A percentile compares a stretch with the other conserved stretches of the same genome.
Evolutionary conservation across 2,888 invertebrate species (phyloP).

Genomic region (Gastracanthus pulcherrimus): DNA sequence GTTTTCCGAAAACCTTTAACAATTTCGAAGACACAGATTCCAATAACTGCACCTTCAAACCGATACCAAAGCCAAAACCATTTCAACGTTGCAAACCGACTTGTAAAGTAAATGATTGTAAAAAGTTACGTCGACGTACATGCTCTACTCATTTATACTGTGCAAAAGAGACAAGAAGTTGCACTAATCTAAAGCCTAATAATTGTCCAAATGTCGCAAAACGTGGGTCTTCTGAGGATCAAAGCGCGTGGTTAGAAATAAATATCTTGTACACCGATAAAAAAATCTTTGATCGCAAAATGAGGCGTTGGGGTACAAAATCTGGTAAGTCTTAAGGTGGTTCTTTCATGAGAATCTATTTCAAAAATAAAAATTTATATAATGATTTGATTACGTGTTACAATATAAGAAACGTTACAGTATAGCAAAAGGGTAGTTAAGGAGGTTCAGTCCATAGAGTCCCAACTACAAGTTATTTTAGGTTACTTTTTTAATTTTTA

Average conservation of each 20-base stretch:
- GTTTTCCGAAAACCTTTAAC: constrained; percentile 60
- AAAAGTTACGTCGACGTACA: neutral
- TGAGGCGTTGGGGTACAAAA: no score
- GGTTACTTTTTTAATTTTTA: no score
- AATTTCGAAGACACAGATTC: constrained; percentile 57
- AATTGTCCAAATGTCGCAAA: neutral
- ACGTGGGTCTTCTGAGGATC: neutral
- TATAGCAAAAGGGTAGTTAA: no score
- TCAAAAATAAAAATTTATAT: no score
- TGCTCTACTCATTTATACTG: neutral
- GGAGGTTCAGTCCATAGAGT: no score
- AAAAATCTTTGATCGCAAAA: no score
- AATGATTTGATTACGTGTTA: no score
- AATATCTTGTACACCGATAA: no score
- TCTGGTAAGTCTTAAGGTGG: no score
- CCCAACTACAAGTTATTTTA: no score
- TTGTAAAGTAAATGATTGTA: neutral
- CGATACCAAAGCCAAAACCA: neutral
- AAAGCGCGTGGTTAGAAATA: neutral
- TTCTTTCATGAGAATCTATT: no score
- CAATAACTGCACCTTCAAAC: constrained; percentile 35
- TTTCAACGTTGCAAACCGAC: neutral
- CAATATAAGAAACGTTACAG: no score
- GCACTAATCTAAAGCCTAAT: neutral
- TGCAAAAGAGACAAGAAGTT: neutral